Percentiles rank a stretch among this genome's conserved stretches.
These are phyloP conservation scores for Scaptodrosophila lebanonensis DNA, from an alignment of 1,140 invertebrate species.

Conservation along the genomic window DNA sequence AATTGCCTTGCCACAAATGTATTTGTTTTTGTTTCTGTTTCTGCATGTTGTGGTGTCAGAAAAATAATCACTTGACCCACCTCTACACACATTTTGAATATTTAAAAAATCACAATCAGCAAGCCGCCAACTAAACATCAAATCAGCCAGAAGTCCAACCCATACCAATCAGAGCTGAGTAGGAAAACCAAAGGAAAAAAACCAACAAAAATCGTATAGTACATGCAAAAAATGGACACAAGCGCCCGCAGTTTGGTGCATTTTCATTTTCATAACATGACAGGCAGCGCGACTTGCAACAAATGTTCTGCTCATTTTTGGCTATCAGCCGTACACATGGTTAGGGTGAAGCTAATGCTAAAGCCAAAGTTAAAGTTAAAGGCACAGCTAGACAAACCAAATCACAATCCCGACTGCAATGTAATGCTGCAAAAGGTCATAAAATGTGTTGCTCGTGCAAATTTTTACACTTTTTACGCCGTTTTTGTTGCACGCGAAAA, in stretches of 20 bases:
- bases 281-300: slow-evolving; percentile 35
- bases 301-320: slow-evolving; percentile 54
- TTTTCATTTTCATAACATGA: slow-evolving; percentile 65
- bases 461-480: slow-evolving; percentile 60
- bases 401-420: too few relatives aligned
- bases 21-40: too few relatives aligned
- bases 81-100: too few relatives aligned
- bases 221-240: slow-evolving; percentile 47
- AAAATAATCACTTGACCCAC: too few relatives aligned
- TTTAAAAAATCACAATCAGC: too few relatives aligned
- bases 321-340: too few relatives aligned
- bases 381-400: slow-evolving; percentile 31
- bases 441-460: slow-evolving; percentile 72
- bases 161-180: slow-evolving; percentile 18
- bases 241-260: slow-evolving; percentile 53
- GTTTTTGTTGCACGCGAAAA: slow-evolving; percentile 24
- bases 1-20: too few relatives aligned
- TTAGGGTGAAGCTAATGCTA: too few relatives aligned
- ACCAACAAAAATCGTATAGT: slow-evolving; percentile 54
- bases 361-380: slow-evolving; percentile 33
- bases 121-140: too few relatives aligned
- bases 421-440: slow-evolving; percentile 60
- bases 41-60: too few relatives aligned
- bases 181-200: slow-evolving; percentile 25
- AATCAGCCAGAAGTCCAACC: too few relatives aligned